These are phyloP conservation scores for Salminus brasiliensis DNA, from an alignment of 2,113 vertebrate species.

Conservation along the genomic window DNA sequence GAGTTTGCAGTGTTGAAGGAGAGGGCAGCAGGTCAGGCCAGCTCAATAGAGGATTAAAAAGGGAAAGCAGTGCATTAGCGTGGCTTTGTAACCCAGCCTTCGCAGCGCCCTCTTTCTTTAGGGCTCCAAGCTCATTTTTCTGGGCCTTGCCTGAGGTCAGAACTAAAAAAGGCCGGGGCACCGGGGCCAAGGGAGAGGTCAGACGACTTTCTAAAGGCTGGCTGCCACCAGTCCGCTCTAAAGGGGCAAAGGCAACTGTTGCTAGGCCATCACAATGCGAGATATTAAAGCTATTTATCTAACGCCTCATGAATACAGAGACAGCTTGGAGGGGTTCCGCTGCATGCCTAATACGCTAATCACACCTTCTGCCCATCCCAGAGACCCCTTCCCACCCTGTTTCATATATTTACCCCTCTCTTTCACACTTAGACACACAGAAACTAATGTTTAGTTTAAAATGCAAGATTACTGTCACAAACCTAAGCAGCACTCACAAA, in stretches of 20 bases:
- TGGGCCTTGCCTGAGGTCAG: constrained; percentile 63
- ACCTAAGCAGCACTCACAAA: not conserved
- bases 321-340: constrained; percentile 65
- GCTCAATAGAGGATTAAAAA: constrained; percentile 62
- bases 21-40: constrained; percentile 67
- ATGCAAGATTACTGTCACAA: not conserved
- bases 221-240: constrained; percentile 54
- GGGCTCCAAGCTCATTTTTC: constrained; percentile 67
- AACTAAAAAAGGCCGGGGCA: constrained; percentile 53
- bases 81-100: constrained; percentile 65
- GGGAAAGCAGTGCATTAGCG: constrained; percentile 68
- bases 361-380: constrained; percentile 56
- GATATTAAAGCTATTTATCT: constrained; percentile 76
- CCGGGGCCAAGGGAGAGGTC: constrained; percentile 44
- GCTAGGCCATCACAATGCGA: constrained; percentile 60
- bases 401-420: constrained; percentile 52
- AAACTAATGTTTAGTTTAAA: not conserved
- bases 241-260: constrained; percentile 72
- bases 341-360: constrained; percentile 71
- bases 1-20: constrained; percentile 62
- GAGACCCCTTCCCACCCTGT: constrained; percentile 47
- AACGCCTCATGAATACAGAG: constrained; percentile 54
- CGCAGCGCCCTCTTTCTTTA: constrained; percentile 57
- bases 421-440: constrained; percentile 20
- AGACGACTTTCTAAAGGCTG: constrained; percentile 65